Evolutionary conservation across 2,113 vertebrate genomes (phyloP).

Genomic region (Thermophis baileyi): DNA sequence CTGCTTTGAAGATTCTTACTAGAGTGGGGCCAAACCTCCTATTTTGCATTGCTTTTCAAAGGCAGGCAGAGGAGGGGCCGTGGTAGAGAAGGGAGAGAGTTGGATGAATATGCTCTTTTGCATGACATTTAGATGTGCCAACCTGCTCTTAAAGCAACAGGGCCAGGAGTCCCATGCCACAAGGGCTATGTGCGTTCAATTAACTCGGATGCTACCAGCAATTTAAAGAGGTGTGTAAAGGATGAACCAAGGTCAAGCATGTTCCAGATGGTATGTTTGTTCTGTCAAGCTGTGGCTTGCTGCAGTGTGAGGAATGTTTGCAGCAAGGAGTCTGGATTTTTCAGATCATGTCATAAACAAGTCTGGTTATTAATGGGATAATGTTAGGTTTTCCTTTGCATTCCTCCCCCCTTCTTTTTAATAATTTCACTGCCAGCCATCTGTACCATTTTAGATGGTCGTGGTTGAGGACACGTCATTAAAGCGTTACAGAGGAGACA

Average conservation of each 20-base stretch:
- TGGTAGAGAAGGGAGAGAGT: neutral
- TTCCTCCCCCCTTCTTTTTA: neutral
- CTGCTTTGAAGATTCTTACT: conserved; percentile 58
- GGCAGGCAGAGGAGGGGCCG: neutral
- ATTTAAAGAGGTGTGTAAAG: conserved; percentile 49
- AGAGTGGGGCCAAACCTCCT: conserved; percentile 46
- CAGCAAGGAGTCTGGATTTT: conserved; percentile 36
- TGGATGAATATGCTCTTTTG: conserved; percentile 18
- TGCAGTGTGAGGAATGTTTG: conserved; percentile 32
- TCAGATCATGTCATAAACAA: conserved; percentile 24
- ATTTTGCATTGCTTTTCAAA: conserved; percentile 57
- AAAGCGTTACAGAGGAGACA: conserved; percentile 3
- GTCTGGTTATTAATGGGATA: conserved; percentile 11
- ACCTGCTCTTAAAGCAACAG: conserved; percentile 39
- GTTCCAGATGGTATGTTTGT: conserved; percentile 38
- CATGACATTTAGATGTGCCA: conserved; percentile 51
- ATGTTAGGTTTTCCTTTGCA: conserved; percentile 14
- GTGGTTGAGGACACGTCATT: conserved; percentile 10
- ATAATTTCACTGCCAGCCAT: conserved; percentile 17
- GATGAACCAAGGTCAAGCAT: conserved; percentile 30
- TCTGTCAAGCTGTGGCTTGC: conserved; percentile 59
- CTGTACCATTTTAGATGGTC: neutral
- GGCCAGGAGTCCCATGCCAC: conserved; percentile 18
- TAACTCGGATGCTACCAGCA: conserved; percentile 49
- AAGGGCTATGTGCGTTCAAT: conserved; percentile 20